Evolutionary conservation across 2,888 invertebrate genomes (phyloP), one percentile per base, ranked within the genome.

Genomic region (Drosophila diplacantha): DNA sequence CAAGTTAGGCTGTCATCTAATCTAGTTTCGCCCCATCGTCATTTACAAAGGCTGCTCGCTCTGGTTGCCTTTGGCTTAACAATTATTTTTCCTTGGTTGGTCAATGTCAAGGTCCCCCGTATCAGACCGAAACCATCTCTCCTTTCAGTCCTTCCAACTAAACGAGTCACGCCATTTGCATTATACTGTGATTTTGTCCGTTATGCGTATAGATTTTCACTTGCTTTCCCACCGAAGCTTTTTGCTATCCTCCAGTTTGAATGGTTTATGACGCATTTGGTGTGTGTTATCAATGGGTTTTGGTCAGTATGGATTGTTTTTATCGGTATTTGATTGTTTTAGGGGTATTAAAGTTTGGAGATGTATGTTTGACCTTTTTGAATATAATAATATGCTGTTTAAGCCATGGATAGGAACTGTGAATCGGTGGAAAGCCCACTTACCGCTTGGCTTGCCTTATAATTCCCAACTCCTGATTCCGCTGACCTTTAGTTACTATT

Each of bases 241-340:
- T 18, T 29, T 24, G 39, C 34, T 50, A 31, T 59, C 18, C n/a
- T 16, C 29, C 14, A 31, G 9, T 46, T 46, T 34, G 29, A 55
- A 26, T 65, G 35, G 37, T 24, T 44, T 67, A 52, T 67, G 68
- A 66, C 68, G 68, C 66, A 66, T 18, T 66, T 20, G 14, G 2
- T 18, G 26, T 35, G 53, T 47, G 20, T 14, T 49, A 34, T 38
- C 43, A 37, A 14, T 16, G 26, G 47, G 35, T 9, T 26, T 49
- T 24, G 18, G 6, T 24, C 9, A 34, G 6, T 26, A 51, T 44
- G 29, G n/a, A 8, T 50, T 62, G 5, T 50, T 41, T 54, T 52
- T 43, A 44, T 29, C 14, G 3, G 8, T 29, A 14, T 44, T 18
- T 44, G 14, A 14, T 29, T 44, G 16, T 16, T 16, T 11, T 20